Conservation (phyloP, 2,888 invertebrate genomes). For the Ectobius pallidus region DNA sequence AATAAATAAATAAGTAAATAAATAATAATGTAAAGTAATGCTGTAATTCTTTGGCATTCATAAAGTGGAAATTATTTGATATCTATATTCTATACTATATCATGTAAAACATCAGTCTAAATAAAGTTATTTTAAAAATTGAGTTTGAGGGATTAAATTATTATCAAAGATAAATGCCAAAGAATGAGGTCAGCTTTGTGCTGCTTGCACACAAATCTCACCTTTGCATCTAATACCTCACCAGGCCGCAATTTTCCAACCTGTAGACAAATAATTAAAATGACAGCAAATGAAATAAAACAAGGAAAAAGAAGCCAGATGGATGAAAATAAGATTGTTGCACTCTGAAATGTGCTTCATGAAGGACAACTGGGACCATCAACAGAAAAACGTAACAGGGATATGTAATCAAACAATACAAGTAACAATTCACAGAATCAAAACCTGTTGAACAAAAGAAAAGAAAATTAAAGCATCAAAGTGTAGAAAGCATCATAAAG, state of each 20-base stretch:
- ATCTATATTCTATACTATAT: too few relatives aligned
- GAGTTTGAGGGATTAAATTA: background rate
- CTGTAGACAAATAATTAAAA: slow-evolving; percentile 60
- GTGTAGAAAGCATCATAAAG: background rate
- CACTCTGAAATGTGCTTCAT: background rate
- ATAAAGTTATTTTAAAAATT: background rate
- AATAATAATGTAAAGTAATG: too few relatives aligned
- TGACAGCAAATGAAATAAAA: slow-evolving; percentile 46
- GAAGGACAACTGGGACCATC: slow-evolving; percentile 3
- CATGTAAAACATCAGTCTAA: too few relatives aligned
- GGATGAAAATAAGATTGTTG: slow-evolving; percentile 12
- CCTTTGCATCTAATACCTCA: slow-evolving; percentile 77
- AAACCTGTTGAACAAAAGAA: slow-evolving; percentile 32
- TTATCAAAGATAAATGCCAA: slow-evolving; percentile 38
- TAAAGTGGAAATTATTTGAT: too few relatives aligned
- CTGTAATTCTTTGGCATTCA: slow-evolving; percentile 39
- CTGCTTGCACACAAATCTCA: slow-evolving; percentile 67
- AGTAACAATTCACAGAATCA: slow-evolving; percentile 11
- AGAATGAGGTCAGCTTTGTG: slow-evolving; percentile 58
- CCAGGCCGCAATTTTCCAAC: slow-evolving; percentile 79
- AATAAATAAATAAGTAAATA: slow-evolving; percentile 34
- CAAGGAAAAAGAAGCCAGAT: slow-evolving; percentile 42
- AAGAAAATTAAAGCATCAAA: slow-evolving; percentile 15
- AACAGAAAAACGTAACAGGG: slow-evolving; percentile 12
- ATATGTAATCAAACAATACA: slow-evolving; percentile 26